Evolutionary conservation across 2,888 invertebrate genomes (phyloP), one percentile per base, ranked within the genome.

Genomic region (Junonia oenone): DNA sequence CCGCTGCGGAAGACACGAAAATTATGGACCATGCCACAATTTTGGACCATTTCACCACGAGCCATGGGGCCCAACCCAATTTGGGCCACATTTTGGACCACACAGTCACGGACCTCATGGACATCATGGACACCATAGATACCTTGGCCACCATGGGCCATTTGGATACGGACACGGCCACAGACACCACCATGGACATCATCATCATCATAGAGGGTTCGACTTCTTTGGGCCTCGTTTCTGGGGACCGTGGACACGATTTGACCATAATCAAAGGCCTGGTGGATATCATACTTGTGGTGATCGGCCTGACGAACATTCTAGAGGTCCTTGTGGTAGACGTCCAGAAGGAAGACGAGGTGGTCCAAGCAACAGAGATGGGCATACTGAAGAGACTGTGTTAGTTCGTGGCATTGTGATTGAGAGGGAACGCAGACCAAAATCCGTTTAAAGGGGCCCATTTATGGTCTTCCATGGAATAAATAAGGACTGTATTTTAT

Each of bases 391-490:
- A 13, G 47, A 57, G 14, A 55, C 55, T 8, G 38, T 57, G 9
- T n/a, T 57, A 27, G 48, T 51, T 40, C 51, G 55, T 8, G 59
- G 59, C 4, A 29, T 59, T 43, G 47, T 59, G 6, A 53, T 56
- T 14, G 53, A 53, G 17, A 50, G 50, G 8, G 56, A 47, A 3
- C 14, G 43, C 1, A 46, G 55, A 13, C 57, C 57, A 0, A 45
- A 57, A 1, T 60, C 59, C 11, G 51, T 57, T 2, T 60, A 35
- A 46, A 43, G 19, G 9, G 11, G n/a, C 17, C 11, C 15, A 15
- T 3, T 19, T 40, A 38, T 38, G 1, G 19, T 26, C 11, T 6
- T n/a, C 6, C 6, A 43, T 2, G 9, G 2, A 6, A 1, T 6
- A n/a, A 9, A 22, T 43, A 43, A n/a, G 6, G n/a, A 11, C 22